Conservation (phyloP, 1,140 invertebrate species). For the Helicoverpa armigera region DNA sequence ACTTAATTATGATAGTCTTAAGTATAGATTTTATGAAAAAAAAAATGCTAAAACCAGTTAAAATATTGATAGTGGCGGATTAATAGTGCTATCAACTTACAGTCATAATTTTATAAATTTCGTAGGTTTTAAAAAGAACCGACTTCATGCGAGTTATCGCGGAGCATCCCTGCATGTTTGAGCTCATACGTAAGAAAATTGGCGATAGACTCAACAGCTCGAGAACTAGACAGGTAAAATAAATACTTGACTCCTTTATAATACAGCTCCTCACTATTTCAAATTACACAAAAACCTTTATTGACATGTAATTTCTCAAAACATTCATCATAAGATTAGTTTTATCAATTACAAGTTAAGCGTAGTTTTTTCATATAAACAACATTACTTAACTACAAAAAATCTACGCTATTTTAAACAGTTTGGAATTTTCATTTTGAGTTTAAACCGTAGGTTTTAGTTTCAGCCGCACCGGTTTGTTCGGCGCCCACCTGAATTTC, state of each 20-base stretch:
- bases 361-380: too few species aligned
- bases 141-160: slow-evolving; percentile 77
- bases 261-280: too few species aligned
- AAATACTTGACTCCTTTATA: too few species aligned
- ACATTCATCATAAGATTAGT: neutral
- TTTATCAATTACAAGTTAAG: too few species aligned
- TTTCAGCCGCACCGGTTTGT: neutral
- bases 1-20: neutral
- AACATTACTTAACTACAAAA: too few species aligned
- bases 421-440: slow-evolving; percentile 14
- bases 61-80: too few species aligned
- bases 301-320: too few species aligned
- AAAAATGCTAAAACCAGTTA: too few species aligned
- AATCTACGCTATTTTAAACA: slow-evolving; percentile 16
- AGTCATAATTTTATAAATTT: neutral
- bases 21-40: too few species aligned
- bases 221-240: slow-evolving; percentile 66
- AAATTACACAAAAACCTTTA: too few species aligned
- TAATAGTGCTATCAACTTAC: too few species aligned
- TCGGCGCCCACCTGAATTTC: slow-evolving; percentile 31
- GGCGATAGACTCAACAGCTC: slow-evolving; percentile 60
- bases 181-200: slow-evolving; percentile 70
- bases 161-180: slow-evolving; percentile 70
- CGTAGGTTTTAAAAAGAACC: slow-evolving; percentile 73
- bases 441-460: slow-evolving; percentile 12